phyloP scores from a whole-genome alignment of 2,888 invertebrate genomes.

The Eugnorisma glareosa region DNA sequence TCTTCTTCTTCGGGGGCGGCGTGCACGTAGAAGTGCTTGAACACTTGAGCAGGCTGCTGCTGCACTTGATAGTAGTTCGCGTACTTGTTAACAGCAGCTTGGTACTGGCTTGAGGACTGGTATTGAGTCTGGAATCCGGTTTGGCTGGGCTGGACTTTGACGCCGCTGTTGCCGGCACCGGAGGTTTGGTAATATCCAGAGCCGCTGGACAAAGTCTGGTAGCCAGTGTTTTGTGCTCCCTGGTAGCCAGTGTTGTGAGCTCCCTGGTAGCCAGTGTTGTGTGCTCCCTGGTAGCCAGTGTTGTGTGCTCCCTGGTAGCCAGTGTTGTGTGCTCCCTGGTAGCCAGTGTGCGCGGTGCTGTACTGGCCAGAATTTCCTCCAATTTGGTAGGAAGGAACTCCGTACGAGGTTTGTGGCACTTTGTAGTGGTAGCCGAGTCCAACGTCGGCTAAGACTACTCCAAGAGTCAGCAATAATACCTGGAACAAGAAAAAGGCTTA shows the following conservation, averaged over 20 bases:
- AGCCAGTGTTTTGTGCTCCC: neutral
- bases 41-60: conserved; percentile 93
- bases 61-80: conserved; percentile 93
- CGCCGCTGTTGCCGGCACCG: conserved; percentile 23
- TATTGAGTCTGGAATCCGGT: conserved; percentile 62
- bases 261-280: conserved; percentile 37
- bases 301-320: conserved; percentile 14
- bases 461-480: conserved; percentile 77
- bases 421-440: conserved; percentile 84
- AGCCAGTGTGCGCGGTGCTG: conserved; percentile 63
- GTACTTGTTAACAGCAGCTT: conserved; percentile 72
- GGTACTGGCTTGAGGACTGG: conserved; percentile 68
- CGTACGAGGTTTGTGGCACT: conserved; percentile 84
- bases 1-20: conserved; percentile 88
- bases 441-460: conserved; percentile 81
- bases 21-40: conserved; percentile 89
- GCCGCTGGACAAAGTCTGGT: conserved; percentile 25
- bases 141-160: conserved; percentile 51
- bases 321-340: conserved; percentile 20
- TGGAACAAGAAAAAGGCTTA: conserved; percentile 71
- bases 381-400: conserved; percentile 79
- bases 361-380: conserved; percentile 69
- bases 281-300: conserved; percentile 29
- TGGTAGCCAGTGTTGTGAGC: conserved; percentile 34
- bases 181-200: conserved; percentile 49